Base-by-base conservation (phyloP, 2,797 vertebrate species). In the Capromys pilorides region DNA sequence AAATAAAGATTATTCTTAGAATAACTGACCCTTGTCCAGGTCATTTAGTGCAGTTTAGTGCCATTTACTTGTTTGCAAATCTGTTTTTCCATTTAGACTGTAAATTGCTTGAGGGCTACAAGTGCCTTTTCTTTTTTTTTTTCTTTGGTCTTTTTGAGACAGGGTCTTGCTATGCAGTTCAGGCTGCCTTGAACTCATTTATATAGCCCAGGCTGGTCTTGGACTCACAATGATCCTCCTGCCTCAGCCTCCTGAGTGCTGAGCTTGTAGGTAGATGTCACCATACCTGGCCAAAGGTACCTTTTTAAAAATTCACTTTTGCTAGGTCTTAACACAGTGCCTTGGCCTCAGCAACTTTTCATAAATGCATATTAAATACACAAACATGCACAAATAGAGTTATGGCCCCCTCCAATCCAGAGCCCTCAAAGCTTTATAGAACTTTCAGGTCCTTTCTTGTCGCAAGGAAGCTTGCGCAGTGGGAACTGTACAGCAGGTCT, bases 21-120 rank as follows among this genome's bases (percentile, higher is more conserved):
- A 94, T 94, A 96, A 92, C 89, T 92, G 77, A 71, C 77, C 71
- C 79, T 86, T 93, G 79, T 93, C 71, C 51, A 36, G 64, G 66
- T 31, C 86, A 93, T 90, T 91, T 95, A 92, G 45, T 78, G 83
- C 89, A 88, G 69, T 59, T 45, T 45, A 45, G 45, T 45, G 45
- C 45, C 45, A 73, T 90, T 95, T 92, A 73, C 78, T 93, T 39
- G 91, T 83, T 96, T 96, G 89, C 94, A 96, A 94, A 81, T 83
- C 75, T 82, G 95, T 83, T 49, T 96, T 94, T 94, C 75, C 64
- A 94, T 73, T 82, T 85, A 79, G 71, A 91, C 1, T 88, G 91
- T 96, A 96, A 95, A 94, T 86, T 82, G 92, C 83, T 88, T 78
- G 79, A 96, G 36, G 92, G 77, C 86, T 28, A 45, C 12, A 41